Conservation (phyloP, 2,888 invertebrate genomes). For the Oeneis ivallda region DNA sequence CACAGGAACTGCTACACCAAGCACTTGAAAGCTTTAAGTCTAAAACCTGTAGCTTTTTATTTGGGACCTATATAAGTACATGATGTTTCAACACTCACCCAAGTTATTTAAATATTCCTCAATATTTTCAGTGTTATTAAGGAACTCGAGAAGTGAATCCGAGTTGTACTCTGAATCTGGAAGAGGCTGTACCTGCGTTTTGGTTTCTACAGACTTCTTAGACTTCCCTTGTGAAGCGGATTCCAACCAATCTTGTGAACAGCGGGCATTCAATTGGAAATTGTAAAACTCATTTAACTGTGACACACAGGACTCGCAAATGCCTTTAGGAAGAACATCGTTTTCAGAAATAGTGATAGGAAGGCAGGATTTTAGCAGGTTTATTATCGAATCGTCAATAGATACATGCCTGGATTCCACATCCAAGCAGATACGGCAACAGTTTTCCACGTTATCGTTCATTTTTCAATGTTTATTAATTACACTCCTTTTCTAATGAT, state of each 20-base stretch:
- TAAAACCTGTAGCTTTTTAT: not conserved
- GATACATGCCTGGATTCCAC: slow-evolving; percentile 63
- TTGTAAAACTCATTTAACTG: slow-evolving; percentile 69
- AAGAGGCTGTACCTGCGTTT: slow-evolving; percentile 66
- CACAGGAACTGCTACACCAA: no score
- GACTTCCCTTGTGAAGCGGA: slow-evolving; percentile 59
- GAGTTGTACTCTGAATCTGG: slow-evolving; percentile 77
- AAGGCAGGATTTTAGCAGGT: slow-evolving; percentile 69
- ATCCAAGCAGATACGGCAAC: slow-evolving; percentile 72
- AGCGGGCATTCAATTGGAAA: slow-evolving; percentile 72
- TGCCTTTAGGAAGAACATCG: slow-evolving; percentile 65
- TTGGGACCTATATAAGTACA: no score
- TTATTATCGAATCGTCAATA: slow-evolving; percentile 64
- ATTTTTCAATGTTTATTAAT: slow-evolving; percentile 48
- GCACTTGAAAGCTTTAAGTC: not conserved
- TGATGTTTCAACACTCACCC: slow-evolving; percentile 33
- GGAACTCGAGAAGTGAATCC: slow-evolving; percentile 72
- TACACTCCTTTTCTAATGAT: not conserved
- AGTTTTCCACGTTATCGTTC: slow-evolving; percentile 61
- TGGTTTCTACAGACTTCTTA: slow-evolving; percentile 59
- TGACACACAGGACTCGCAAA: slow-evolving; percentile 68
- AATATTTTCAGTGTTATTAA: slow-evolving; percentile 74
- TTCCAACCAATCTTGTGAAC: slow-evolving; percentile 74
- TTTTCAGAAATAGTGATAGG: slow-evolving; percentile 55
- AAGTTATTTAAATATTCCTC: slow-evolving; percentile 72